Evolutionary conservation across 2,113 vertebrate species (phyloP).

Genomic region (Ceyx margarethae): DNA sequence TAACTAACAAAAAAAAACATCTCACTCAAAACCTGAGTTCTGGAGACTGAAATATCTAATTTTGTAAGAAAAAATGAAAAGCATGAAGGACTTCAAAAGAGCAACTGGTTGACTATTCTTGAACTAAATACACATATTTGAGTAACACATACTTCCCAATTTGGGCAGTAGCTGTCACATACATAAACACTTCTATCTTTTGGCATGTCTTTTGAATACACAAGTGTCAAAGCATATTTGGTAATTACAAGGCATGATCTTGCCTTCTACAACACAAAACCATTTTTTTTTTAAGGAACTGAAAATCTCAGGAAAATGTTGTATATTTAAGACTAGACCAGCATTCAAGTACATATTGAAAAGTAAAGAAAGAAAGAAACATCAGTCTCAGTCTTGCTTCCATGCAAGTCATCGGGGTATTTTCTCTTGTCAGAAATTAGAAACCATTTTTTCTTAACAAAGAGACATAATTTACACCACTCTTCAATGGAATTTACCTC

Average conservation of each 20-base stretch:
- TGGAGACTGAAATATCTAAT: background rate
- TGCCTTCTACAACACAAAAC: background rate
- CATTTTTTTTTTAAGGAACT: background rate
- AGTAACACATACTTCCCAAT: background rate
- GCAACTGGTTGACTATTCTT: conserved; percentile 12
- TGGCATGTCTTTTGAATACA: background rate
- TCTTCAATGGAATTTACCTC: background rate
- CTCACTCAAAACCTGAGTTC: background rate
- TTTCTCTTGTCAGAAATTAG: background rate
- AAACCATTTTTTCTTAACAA: background rate
- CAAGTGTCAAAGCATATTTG: background rate
- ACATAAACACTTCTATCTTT: background rate
- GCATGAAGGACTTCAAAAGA: conserved; percentile 12
- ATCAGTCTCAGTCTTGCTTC: background rate
- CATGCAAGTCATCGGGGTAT: fast-evolving
- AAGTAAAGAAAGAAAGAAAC: background rate
- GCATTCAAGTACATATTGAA: background rate
- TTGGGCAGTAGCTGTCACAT: background rate
- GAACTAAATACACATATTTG: background rate
- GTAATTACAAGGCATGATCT: background rate
- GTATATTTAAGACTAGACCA: background rate
- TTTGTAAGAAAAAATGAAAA: background rate
- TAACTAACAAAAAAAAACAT: background rate
- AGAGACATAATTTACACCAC: background rate
- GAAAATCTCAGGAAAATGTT: background rate